Base-by-base conservation (phyloP, 2,797 vertebrate species). In the Chelon labrosus region DNA sequence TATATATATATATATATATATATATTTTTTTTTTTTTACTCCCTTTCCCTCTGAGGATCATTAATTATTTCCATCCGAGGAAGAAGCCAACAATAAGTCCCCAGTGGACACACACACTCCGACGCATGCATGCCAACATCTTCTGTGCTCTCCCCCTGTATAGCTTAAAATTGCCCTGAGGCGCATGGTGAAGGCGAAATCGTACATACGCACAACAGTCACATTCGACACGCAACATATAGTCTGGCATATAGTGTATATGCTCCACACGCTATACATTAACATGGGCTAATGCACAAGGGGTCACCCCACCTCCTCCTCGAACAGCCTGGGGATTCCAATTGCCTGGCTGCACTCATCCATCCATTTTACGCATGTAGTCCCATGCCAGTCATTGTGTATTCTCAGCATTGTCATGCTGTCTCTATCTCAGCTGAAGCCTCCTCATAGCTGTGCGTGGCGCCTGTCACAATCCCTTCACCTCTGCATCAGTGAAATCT, bases 391-490 rank as follows among this genome's bases (percentile, higher is more conserved):
- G 59, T 72, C 70, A 9, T 70, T 75, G 49, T 68, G 73, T 37
- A 35, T 76, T 65, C 65, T 49, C 54, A 3, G 62, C 2, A 16
- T 46, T 56, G 71, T 76, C 80, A 37, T 56, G 50, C 62, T 22
- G 69, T 77, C 81, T 84, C 80, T 67, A 78, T 82, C 76, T 70
- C 73, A 59, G 77, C 68, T 59, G 65, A 75, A 49, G 68, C 61
- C 74, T 85, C 79, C 62, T 73, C 68, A 22, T 65, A 70, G 77
- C 64, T 0, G 7, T 5, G 52, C 31, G 1, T 46, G 65, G 59
- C 60, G 77, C 66, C 82, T 74, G 82, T 80, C 84, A 81, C 51
- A 66, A 73, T 79, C 83, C 70, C 76, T 82, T 79, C 77, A 75
- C 85, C 82, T 75, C 55, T 16, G 63, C 55, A 35, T 70, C 78